phyloP scores from a whole-genome alignment of 2,888 invertebrate species.

The Temnothorax ravouxi region DNA sequence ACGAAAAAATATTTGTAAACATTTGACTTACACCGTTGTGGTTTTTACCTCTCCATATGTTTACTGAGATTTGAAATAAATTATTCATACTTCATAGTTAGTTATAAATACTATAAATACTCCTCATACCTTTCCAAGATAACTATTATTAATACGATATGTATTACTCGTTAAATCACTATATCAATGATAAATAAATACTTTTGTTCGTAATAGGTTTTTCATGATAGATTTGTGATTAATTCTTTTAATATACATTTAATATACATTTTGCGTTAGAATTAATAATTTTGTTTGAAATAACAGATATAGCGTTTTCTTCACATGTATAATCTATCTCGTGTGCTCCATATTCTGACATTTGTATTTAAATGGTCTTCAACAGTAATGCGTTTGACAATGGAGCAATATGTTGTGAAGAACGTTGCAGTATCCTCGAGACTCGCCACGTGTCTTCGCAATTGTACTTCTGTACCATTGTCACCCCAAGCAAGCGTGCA shows the following conservation, averaged over 20 bases:
- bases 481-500: slow-evolving; percentile 76
- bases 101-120: too few species aligned
- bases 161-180: slow-evolving; percentile 38
- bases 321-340: slow-evolving; percentile 71
- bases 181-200: slow-evolving; percentile 57
- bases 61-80: too few species aligned
- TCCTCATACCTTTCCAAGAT: neutral
- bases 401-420: slow-evolving; percentile 72
- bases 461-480: slow-evolving; percentile 76
- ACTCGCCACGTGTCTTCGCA: slow-evolving; percentile 76
- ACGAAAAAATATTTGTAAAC: too few species aligned
- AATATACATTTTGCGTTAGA: slow-evolving; percentile 56
- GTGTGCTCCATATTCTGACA: slow-evolving; percentile 65
- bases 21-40: too few species aligned
- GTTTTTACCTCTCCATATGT: too few species aligned
- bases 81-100: too few species aligned
- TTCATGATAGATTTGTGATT: neutral
- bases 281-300: slow-evolving; percentile 13
- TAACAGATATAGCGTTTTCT: neutral
- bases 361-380: slow-evolving; percentile 70
- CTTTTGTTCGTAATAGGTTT: neutral
- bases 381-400: slow-evolving; percentile 77
- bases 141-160: neutral
- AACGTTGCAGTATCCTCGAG: slow-evolving; percentile 75
- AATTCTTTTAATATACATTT: neutral